Evolutionary conservation across 2,113 vertebrate species (phyloP).

Genomic region (Zingel zingel): DNA sequence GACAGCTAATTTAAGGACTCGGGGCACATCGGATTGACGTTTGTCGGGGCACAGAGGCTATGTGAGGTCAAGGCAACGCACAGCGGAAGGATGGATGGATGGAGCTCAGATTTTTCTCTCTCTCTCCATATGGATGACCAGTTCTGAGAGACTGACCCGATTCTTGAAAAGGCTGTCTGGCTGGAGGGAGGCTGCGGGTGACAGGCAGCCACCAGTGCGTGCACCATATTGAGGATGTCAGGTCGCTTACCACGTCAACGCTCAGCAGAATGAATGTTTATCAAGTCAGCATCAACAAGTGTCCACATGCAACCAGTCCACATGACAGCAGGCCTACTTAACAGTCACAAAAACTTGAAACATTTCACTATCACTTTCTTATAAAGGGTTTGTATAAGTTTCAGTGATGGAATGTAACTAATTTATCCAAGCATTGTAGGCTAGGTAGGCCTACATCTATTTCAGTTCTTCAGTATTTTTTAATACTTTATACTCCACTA

Average conservation of each 20-base stretch:
- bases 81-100: slow-evolving; percentile 47
- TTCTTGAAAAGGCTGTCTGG: slow-evolving; percentile 56
- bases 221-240: slow-evolving; percentile 71
- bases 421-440: not conserved
- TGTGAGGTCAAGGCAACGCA: slow-evolving; percentile 86
- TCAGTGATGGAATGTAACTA: not conserved
- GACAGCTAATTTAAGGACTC: slow-evolving; percentile 98
- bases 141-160: slow-evolving; percentile 61
- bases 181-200: slow-evolving; percentile 65
- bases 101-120: not conserved
- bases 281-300: slow-evolving; percentile 66
- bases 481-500: not conserved
- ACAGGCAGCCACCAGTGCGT: slow-evolving; percentile 63
- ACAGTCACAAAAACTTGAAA: not conserved
- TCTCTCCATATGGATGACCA: slow-evolving; percentile 56
- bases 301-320: slow-evolving; percentile 25
- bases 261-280: slow-evolving; percentile 60
- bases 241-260: slow-evolving; percentile 54
- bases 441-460: not conserved
- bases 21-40: slow-evolving; percentile 95
- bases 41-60: slow-evolving; percentile 88
- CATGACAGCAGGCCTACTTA: not conserved
- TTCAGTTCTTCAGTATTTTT: not conserved
- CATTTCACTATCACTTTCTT: not conserved
- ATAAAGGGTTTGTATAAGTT: not conserved